These are phyloP conservation scores for Apteryx owenii DNA, from an alignment of 2,113 vertebrate genomes.

Conservation along the genomic window DNA sequence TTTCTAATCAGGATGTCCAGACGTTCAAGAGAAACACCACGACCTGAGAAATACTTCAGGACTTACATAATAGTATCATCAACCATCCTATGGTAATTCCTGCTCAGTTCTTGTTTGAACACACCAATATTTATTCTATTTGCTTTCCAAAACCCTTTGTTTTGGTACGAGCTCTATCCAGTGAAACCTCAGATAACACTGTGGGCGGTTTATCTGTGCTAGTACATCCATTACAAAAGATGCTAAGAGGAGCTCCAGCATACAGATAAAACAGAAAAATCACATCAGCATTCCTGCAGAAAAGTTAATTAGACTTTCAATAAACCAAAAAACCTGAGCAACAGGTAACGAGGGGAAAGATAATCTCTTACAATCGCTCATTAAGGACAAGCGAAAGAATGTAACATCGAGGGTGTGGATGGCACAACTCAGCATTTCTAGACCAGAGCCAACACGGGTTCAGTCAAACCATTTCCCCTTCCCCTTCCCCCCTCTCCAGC, in stretches of 20 bases:
- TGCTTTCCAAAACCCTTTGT: background rate
- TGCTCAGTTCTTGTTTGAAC: background rate
- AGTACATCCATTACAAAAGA: background rate
- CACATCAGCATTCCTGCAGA: background rate
- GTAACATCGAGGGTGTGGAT: background rate
- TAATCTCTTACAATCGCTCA: conserved; percentile 11
- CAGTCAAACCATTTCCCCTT: rapidly evolving
- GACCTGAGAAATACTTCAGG: background rate
- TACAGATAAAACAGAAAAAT: background rate
- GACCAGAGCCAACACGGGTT: background rate
- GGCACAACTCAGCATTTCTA: background rate
- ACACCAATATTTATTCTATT: background rate
- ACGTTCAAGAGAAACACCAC: background rate
- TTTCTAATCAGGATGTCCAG: background rate
- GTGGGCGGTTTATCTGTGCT: rapidly evolving
- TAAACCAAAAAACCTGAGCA: conserved; percentile 42
- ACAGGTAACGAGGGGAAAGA: conserved; percentile 40
- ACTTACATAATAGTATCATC: background rate
- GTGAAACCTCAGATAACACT: background rate
- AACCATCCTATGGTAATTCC: background rate
- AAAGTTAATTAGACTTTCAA: conserved; percentile 38
- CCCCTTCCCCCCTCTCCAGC: too few species aligned
- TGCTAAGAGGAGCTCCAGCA: background rate
- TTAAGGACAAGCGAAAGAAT: background rate
- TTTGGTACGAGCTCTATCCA: background rate